A percentile compares a stretch with the other conserved stretches of the same genome.
Conservation (phyloP, 2,888 invertebrate genomes). For the Drosophila nr. perissopoda region DNA sequence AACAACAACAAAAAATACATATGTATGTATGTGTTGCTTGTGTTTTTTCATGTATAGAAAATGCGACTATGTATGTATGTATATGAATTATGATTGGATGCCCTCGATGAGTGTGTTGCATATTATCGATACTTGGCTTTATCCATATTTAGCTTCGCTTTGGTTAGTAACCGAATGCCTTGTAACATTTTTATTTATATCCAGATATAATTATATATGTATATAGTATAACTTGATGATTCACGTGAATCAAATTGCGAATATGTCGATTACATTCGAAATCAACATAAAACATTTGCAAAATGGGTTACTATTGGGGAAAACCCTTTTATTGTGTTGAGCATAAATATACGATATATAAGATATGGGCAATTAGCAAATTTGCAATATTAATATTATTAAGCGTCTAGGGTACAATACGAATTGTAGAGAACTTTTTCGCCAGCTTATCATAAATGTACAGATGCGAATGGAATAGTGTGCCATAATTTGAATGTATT, state of each 20-base stretch:
- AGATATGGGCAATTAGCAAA: neutral
- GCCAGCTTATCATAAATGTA: neutral
- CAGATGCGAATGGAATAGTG: neutral
- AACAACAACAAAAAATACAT: neutral
- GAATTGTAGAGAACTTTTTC: neutral
- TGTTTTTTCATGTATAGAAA: neutral
- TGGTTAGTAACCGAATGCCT: neutral
- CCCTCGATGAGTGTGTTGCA: too few relatives aligned
- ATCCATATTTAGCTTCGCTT: neutral
- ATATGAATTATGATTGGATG: neutral
- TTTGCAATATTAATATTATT: neutral
- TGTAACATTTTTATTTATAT: neutral
- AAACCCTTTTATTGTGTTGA: neutral
- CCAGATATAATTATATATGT: neutral
- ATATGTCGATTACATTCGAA: neutral
- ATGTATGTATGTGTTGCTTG: conserved; percentile 15
- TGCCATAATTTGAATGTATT: neutral
- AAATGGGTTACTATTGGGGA: neutral
- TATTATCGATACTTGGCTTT: neutral
- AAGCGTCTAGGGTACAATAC: neutral
- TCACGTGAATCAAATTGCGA: neutral
- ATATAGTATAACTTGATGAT: neutral
- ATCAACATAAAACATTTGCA: neutral
- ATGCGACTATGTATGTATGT: neutral
- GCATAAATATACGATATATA: too few relatives aligned